Evolutionary conservation across 2,113 vertebrate species (phyloP), one percentile per base, ranked within the genome.

Genomic region (Oncorhynchus clarkii): DNA sequence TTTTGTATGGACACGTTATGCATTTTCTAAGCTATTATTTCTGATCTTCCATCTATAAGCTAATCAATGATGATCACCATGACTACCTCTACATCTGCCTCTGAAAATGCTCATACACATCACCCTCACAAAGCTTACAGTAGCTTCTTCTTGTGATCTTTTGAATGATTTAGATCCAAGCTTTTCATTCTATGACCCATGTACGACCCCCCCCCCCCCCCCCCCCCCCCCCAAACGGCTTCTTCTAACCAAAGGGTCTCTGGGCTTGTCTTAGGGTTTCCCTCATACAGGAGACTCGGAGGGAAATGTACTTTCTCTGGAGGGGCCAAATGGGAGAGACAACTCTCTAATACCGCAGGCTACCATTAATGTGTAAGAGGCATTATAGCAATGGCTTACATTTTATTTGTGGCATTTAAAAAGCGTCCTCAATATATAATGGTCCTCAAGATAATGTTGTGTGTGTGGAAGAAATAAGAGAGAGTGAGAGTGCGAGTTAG

Each of bases 81-180:
- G 14, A 54, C 16, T 18, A 54, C 16, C 51, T 18, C 51, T 54
- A 54, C 14, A 13, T 54, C 51, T 54, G 51, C 49, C 49, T 51
- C 49, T 51, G 14, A 51, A 12, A 12, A 14, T 60, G 16, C 59
- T n/a, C 8, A 1, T n/a, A 8, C n/a, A 9, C 59, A 54, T 16
- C 51, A 18, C 51, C 16, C 51, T 5, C 51, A 5, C 51, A 18
- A 18, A 5, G 51, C 51, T 54, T 18, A 2, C 20, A 48, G 20
- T 3, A 70, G 20, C 27, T 16, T 67, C 82, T 13, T 67, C 82
- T 75, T 81, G 79, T 71, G 77, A 77, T 84, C 66, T 77, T 71
- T 45, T 83, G 0, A 87, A 92, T 88, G 78, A 90, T 91, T 89
- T 77, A 89, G 80, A 84, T 31, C 68, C 74, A 83, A 70, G 67